A percentile compares a stretch with the other conserved stretches of the same genome.
phyloP scores from a whole-genome alignment of 2,888 invertebrate species.

The Drosophila stalkeri region DNA sequence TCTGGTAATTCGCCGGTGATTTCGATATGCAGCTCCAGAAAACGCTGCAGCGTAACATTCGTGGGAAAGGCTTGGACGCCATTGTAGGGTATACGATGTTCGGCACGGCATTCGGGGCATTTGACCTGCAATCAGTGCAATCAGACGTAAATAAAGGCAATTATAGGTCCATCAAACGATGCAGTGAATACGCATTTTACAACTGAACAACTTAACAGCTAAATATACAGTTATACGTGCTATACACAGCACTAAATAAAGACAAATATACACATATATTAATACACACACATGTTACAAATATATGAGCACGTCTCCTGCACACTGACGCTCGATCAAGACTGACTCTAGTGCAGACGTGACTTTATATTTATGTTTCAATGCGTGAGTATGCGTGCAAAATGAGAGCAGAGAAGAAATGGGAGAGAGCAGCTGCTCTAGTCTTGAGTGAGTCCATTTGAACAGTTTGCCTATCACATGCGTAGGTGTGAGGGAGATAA shows the following conservation, averaged over 20 bases:
- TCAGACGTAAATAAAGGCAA: slow-evolving; percentile 22
- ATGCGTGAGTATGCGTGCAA: neutral
- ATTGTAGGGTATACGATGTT: slow-evolving; percentile 97
- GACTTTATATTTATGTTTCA: neutral
- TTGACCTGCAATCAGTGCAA: slow-evolving; percentile 89
- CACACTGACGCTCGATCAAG: neutral
- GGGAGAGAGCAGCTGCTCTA: neutral
- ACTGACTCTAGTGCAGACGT: neutral
- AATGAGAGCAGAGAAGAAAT: neutral
- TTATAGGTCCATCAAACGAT: slow-evolving; percentile 9
- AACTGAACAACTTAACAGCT: slow-evolving; percentile 4
- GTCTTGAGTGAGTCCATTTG: neutral
- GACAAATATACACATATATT: neutral
- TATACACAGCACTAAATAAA: neutral
- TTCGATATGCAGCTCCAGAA: slow-evolving; percentile 96
- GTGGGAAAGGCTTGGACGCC: slow-evolving; percentile 97
- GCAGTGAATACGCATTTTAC: slow-evolving; percentile 6
- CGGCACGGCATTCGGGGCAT: slow-evolving; percentile 99
- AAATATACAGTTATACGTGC: neutral
- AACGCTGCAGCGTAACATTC: slow-evolving; percentile 97
- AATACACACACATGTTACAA: neutral
- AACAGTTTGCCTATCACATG: neutral
- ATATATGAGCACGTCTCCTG: too few relatives aligned
- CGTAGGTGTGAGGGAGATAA: neutral
- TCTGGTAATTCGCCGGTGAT: slow-evolving; percentile 96